Evolutionary conservation across 2,113 vertebrate species (phyloP).

Genomic region (Dunckerocampus dactyliophorus): DNA sequence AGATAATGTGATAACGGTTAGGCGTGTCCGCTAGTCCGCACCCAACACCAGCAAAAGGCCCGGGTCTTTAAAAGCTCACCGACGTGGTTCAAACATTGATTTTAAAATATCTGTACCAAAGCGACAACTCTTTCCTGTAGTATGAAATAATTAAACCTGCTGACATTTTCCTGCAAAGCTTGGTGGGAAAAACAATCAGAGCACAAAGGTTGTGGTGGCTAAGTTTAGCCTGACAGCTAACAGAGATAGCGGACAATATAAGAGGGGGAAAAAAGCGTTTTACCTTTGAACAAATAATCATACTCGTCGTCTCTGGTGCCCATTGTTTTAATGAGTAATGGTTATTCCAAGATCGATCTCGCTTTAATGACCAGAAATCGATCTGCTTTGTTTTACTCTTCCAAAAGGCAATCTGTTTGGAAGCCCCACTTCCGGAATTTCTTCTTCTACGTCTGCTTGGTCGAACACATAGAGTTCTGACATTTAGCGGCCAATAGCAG

Average conservation of each 20-base stretch:
- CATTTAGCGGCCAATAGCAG: not conserved
- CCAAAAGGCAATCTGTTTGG: constrained; percentile 56
- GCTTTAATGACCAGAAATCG: not conserved
- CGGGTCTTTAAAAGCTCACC: not conserved
- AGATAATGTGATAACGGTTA: constrained; percentile 36
- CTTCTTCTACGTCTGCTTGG: constrained; percentile 32
- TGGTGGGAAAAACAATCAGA: not conserved
- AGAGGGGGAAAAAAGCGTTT: constrained; percentile 3
- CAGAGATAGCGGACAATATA: not conserved
- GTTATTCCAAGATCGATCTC: constrained; percentile 9
- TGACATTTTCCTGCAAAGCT: constrained; percentile 10
- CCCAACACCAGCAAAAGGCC: constrained; percentile 14
- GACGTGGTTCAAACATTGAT: not conserved
- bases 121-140: fast-evolving
- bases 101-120: fast-evolving
- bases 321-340: constrained; percentile 63
- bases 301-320: constrained; percentile 96
- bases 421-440: constrained; percentile 45
- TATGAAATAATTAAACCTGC: fast-evolving
- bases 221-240: constrained; percentile 40
- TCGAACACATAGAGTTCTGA: fast-evolving
- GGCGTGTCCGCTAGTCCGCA: constrained; percentile 51
- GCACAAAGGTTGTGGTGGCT: constrained; percentile 52
- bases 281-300: constrained; percentile 98
- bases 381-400: constrained; percentile 24